Base-by-base conservation (phyloP, 2,797 vertebrate species). In the Amblyraja radiata region DNA sequence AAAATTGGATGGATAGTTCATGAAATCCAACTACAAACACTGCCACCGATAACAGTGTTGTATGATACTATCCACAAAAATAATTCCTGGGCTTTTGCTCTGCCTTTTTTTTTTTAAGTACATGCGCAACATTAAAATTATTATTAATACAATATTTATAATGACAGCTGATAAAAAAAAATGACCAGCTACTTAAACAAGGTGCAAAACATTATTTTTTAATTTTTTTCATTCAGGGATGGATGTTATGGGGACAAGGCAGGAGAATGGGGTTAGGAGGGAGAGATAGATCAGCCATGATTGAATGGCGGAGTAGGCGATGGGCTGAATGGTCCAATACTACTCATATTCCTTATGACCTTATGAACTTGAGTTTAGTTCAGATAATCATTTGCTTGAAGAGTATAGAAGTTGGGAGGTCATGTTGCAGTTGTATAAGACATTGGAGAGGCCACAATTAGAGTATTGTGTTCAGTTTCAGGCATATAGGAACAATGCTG, bases 41-140 rank as follows among this genome's bases (percentile, higher is more conserved):
- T 68, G 18, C 63, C 71, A 65, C 65, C 71, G 86, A 65, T 21
- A 39, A 71, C n/a, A 39, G 68, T 23, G 18, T 39, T 90, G 28
- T 65, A 23, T 36, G 32, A 39, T 23, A 90, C 32, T 61, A 65
- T n/a, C 32, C n/a, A 71, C 18, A 23, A 71, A 90, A 71, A 21
- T 71, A 6, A 90, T 71, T 71, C 86, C 86, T 71, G 18, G 65
- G 25, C 46, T 1, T 84, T 61, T 84, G 81, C 10, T 84, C 80
- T 58, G 23, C 28, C 86, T 71, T 36, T 90, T 90, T 90, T 90
- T 68, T 90, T 90, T 90, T 90, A 36, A 90, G 32, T 39, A 63
- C 11, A 8, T 71, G 28, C 13, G 7, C 14, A 90, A 39, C 63
- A 71, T 32, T 36, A 32, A 36, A 28, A 39, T 6, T 68, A 23